phyloP scores from a whole-genome alignment of 1,140 invertebrate species.

The Propsilocerus akamusi region DNA sequence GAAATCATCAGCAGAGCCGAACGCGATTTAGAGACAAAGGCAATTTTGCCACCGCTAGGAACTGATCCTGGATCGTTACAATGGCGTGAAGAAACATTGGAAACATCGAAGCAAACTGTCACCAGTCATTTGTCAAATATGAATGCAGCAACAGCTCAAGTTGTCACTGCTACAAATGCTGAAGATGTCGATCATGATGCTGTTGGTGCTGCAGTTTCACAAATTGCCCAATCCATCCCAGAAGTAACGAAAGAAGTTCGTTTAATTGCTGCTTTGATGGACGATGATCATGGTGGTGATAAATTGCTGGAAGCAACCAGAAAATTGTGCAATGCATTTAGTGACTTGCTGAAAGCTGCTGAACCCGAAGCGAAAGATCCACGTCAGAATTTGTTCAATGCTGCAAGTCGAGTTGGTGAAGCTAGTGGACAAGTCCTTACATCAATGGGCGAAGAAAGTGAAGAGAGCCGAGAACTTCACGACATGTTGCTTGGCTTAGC shows the following conservation, averaged over 20 bases:
- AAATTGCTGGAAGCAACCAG: constrained; percentile 80
- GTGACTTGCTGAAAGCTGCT: constrained; percentile 81
- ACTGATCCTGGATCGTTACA: constrained; percentile 68
- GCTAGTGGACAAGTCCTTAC: constrained; percentile 86
- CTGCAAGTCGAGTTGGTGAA: constrained; percentile 88
- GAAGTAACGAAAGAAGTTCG: constrained; percentile 90
- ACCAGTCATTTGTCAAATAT: constrained; percentile 94
- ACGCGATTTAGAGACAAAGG: constrained; percentile 48
- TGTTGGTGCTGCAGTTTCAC: constrained; percentile 90
- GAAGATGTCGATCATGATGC: constrained; percentile 86
- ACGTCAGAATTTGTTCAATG: constrained; percentile 79
- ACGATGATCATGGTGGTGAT: constrained; percentile 58
- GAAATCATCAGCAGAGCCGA: constrained; percentile 75
- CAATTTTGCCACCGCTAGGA: constrained; percentile 39
- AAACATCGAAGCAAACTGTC: constrained; percentile 91
- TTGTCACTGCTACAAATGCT: constrained; percentile 63
- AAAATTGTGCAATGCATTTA: constrained; percentile 83
- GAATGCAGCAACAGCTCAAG: constrained; percentile 95
- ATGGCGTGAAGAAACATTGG: constrained; percentile 86
- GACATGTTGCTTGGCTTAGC: constrained; percentile 78
- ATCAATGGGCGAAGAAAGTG: constrained; percentile 83
- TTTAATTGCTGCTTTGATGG: constrained; percentile 87
- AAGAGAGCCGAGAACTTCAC: constrained; percentile 52
- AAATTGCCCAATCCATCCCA: constrained; percentile 89
- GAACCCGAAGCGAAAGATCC: constrained; percentile 88